Percentiles rank a stretch among this genome's conserved stretches.
phyloP scores from a whole-genome alignment of 2,888 invertebrate genomes.

The Protonemura montana region DNA sequence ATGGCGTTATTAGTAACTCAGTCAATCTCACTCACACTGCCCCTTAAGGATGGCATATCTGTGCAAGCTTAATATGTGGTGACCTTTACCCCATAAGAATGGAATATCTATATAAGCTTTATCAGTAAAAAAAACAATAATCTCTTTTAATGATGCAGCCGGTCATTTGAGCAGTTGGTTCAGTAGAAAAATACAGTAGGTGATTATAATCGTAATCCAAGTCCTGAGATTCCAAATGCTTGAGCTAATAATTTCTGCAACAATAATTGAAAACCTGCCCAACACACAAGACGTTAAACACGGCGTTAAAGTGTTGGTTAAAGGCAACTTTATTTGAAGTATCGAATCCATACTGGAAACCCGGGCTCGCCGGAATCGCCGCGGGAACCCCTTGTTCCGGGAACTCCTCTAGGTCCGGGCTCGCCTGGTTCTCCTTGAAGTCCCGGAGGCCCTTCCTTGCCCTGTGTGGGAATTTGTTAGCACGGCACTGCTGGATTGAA shows the following conservation, averaged over 20 bases:
- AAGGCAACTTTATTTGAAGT: not conserved
- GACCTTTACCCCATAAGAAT: too few species aligned
- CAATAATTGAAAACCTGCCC: not conserved
- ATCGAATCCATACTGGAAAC: slow-evolving; percentile 51
- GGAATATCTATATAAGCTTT: too few species aligned
- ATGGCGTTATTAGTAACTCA: too few species aligned
- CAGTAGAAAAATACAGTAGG: too few species aligned
- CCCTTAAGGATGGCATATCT: too few species aligned
- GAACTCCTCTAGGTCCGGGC: slow-evolving; percentile 61
- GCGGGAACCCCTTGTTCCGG: slow-evolving; percentile 57
- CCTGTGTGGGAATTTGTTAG: not conserved
- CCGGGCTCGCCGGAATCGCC: slow-evolving; percentile 63
- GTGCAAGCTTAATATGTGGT: too few species aligned
- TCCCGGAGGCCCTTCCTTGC: slow-evolving; percentile 43
- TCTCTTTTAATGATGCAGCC: too few species aligned
- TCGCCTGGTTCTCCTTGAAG: slow-evolving; percentile 61
- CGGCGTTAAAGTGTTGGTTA: not conserved
- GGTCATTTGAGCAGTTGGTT: too few species aligned
- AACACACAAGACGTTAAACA: not conserved
- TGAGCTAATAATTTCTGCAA: not conserved
- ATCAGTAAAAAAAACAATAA: too few species aligned
- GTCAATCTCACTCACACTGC: too few species aligned
- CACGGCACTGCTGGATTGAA: not conserved
- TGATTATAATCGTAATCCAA: too few species aligned
- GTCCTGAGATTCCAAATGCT: too few species aligned